Conservation (phyloP, 2,113 vertebrate genomes). For the Istiophorus platypterus region DNA sequence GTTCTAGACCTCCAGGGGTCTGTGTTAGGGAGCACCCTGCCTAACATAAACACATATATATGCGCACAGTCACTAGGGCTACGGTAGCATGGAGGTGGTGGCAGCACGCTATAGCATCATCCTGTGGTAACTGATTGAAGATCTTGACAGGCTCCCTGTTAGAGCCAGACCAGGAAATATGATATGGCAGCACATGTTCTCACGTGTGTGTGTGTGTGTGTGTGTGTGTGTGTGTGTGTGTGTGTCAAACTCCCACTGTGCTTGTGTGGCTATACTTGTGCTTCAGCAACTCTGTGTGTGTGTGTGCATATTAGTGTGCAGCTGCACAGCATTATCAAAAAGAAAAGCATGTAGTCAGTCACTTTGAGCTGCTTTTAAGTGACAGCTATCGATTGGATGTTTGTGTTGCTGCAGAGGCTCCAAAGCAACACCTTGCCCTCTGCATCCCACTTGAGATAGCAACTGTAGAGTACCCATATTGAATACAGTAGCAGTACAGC, state of each 20-base stretch:
- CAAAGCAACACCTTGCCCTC: slow-evolving; percentile 68
- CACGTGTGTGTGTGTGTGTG: slow-evolving; percentile 20
- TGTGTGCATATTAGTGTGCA: slow-evolving; percentile 41
- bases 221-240: slow-evolving; percentile 7
- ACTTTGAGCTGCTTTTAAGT: slow-evolving; percentile 75
- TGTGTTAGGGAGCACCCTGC: slow-evolving; percentile 17
- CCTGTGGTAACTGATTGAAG: slow-evolving; percentile 72
- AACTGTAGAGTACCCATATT: slow-evolving; percentile 45
- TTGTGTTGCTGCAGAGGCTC: slow-evolving; percentile 69
- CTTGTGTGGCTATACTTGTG: slow-evolving; percentile 11
- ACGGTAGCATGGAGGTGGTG: slow-evolving; percentile 13
- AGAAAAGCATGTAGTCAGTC: slow-evolving; percentile 57
- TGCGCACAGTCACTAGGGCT: slow-evolving; percentile 1
- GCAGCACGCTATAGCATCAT: slow-evolving; percentile 34
- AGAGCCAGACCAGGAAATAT: slow-evolving; percentile 71
- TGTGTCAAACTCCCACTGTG: slow-evolving; percentile 6
- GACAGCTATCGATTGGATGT: slow-evolving; percentile 76
- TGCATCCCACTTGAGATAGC: slow-evolving; percentile 61
- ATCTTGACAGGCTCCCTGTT: slow-evolving; percentile 76
- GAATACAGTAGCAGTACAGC: slow-evolving; percentile 52
- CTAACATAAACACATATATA: slow-evolving; percentile 27
- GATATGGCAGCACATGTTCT: slow-evolving; percentile 75
- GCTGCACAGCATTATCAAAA: slow-evolving; percentile 55
- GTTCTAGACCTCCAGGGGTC: slow-evolving; percentile 39
- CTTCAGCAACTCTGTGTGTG: slow-evolving; percentile 19